Base-by-base conservation (phyloP, 2,888 invertebrate species). In the Eledona agricola region DNA sequence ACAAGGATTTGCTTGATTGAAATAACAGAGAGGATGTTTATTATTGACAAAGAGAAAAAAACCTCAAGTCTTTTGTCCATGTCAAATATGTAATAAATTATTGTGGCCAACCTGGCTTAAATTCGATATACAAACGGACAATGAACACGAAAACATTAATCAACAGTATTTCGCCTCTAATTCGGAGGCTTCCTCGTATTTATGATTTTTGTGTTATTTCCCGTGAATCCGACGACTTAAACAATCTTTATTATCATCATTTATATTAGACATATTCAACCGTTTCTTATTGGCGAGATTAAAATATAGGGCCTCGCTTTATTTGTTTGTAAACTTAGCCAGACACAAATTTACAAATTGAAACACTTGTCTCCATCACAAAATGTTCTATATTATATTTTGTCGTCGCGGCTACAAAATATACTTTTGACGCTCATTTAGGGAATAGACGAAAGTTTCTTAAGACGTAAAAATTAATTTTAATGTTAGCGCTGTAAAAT, bases 251-350 rank as follows among this genome's bases (percentile, higher is more conserved):
- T 42, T 31, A 40, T 7, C 42, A n/a, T n/a, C n/a, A n/a, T n/a
- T n/a, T n/a, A n/a, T n/a, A n/a, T n/a, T n/a, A n/a, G n/a, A n/a
- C n/a, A n/a, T n/a, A n/a, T n/a, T n/a, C n/a, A 35, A 5, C 2
- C 19, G 12, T 19, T 34, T 45, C 32, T 19, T 23, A 45, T 45
- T 38, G 28, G 45, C 45, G 45, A 56, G 55, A 58, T 52, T 45
- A 56, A 42, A 38, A 20, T 58, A 51, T 47, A 54, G 46, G 47
- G 55, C 49, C 57, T 49, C 55, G 55, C 51, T 59, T 54, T 50
- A 17, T 19, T 22, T 22, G 32, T 43, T 43, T 43, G 31, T 20
- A 19, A 32, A 32, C 16, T 25, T 10, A 40, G n/a, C 17, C 7
- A 37, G 11, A 6, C 22, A 37, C 37, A 37, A 19, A 4, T 40